Evolutionary conservation across 2,797 vertebrate genomes (phyloP).

Genomic region (Epinephelus coioides): DNA sequence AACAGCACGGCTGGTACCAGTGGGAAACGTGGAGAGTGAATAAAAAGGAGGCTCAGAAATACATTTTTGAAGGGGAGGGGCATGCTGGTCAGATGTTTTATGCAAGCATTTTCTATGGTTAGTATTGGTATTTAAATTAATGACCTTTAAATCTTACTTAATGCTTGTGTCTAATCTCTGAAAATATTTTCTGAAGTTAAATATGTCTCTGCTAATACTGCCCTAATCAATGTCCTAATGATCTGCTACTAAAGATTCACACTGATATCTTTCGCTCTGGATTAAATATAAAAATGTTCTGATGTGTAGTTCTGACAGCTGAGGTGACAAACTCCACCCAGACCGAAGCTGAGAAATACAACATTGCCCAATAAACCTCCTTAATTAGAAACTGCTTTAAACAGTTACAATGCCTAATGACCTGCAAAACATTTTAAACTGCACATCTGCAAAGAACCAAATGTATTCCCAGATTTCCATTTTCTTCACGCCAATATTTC

Average conservation of each 20-base stretch:
- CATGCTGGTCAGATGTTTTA: slow-evolving; percentile 41
- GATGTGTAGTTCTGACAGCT: slow-evolving; percentile 7
- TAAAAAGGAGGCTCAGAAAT: slow-evolving; percentile 40
- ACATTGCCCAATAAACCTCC: slow-evolving; percentile 5
- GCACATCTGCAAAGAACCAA: slow-evolving; percentile 7
- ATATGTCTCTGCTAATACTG: slow-evolving; percentile 37
- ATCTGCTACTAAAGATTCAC: slow-evolving; percentile 25
- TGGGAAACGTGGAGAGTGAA: slow-evolving; percentile 31
- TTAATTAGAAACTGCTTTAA: slow-evolving; percentile 26
- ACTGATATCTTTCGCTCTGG: slow-evolving; percentile 7
- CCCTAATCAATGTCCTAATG: slow-evolving; percentile 31
- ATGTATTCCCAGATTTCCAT: slow-evolving; percentile 27
- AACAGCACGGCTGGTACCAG: slow-evolving; percentile 54
- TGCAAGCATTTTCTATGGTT: slow-evolving; percentile 33
- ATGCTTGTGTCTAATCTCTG: slow-evolving; percentile 23
- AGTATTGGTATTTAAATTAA: slow-evolving; percentile 1
- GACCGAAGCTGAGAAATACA: slow-evolving; percentile 18
- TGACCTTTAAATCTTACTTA: slow-evolving; percentile 44
- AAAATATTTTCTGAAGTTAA: slow-evolving; percentile 33
- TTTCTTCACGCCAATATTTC: slow-evolving; percentile 32
- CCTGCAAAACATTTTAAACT: slow-evolving; percentile 24
- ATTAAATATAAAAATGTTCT: slow-evolving; percentile 19
- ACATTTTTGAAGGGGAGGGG: slow-evolving; percentile 25
- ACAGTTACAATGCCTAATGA: slow-evolving; percentile 7
- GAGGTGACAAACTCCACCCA: slow-evolving; percentile 1